A percentile compares a stretch with the other conserved stretches of the same genome.
Evolutionary conservation across 2,113 vertebrate genomes (phyloP).

Genomic region (Trogon surrucura): DNA sequence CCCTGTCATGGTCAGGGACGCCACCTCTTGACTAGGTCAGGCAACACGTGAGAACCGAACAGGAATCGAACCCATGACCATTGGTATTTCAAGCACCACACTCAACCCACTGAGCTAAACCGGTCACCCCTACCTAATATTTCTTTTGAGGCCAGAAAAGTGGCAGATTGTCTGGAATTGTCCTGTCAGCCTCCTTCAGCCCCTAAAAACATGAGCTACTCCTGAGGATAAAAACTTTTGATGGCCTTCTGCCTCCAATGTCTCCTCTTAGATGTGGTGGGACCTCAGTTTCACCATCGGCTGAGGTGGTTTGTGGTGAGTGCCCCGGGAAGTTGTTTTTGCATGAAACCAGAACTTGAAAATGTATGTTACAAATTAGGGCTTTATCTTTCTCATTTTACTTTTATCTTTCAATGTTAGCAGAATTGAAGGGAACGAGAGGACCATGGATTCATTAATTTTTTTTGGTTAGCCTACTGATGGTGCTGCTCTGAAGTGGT

Average conservation of each 20-base stretch:
- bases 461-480: background rate
- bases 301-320: background rate
- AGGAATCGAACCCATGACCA: too few relatives aligned
- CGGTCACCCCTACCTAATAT: background rate
- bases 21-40: too few relatives aligned
- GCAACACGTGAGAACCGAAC: too few relatives aligned
- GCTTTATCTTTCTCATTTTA: background rate
- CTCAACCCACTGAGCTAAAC: too few relatives aligned
- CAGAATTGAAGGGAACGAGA: background rate
- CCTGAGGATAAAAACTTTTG: background rate
- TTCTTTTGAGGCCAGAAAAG: background rate
- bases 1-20: too few relatives aligned
- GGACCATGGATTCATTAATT: fast-evolving
- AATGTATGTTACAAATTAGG: background rate
- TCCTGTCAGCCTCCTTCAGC: background rate
- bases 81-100: too few relatives aligned
- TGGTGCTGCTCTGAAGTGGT: background rate
- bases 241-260: background rate
- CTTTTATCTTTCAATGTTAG: background rate
- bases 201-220: background rate
- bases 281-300: background rate
- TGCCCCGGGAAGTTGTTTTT: background rate
- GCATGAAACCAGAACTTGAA: background rate
- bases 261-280: background rate
- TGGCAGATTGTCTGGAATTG: fast-evolving